Percentiles rank a stretch among this genome's conserved stretches.
Evolutionary conservation across 1,140 invertebrate genomes (phyloP).

Genomic region (Medauroidea extradentata): DNA sequence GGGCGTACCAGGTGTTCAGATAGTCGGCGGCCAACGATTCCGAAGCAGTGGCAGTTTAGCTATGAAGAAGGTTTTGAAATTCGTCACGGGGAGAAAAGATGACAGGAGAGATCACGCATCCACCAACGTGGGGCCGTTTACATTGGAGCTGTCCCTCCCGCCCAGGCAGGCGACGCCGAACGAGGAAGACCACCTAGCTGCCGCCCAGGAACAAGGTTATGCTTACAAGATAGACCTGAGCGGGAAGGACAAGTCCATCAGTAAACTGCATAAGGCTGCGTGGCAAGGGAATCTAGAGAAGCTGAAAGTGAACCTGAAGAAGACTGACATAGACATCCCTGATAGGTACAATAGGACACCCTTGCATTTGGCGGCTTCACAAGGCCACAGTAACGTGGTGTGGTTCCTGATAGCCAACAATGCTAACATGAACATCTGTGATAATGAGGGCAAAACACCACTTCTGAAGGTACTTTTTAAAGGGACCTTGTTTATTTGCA

Average conservation of each 20-base stretch:
- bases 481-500: neutral
- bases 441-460: constrained; percentile 34
- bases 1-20: too few species aligned
- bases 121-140: constrained; percentile 17
- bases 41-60: neutral
- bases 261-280: constrained; percentile 35
- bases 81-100: constrained; percentile 34
- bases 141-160: constrained; percentile 27
- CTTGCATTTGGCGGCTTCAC: constrained; percentile 34
- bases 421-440: constrained; percentile 28
- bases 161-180: constrained; percentile 21
- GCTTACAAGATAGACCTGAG: constrained; percentile 30
- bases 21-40: too few species aligned
- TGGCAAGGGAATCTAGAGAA: constrained; percentile 36
- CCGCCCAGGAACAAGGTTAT: constrained; percentile 19
- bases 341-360: constrained; percentile 31
- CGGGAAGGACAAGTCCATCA: constrained; percentile 34
- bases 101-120: constrained; percentile 26
- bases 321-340: constrained; percentile 28
- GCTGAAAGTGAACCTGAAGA: constrained; percentile 29
- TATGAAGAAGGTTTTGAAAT: constrained; percentile 38
- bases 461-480: constrained; percentile 32
- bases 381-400: constrained; percentile 34
- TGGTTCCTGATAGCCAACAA: constrained; percentile 33
- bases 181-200: constrained; percentile 27